Evolutionary conservation across 2,888 invertebrate genomes (phyloP).

Genomic region (Eupithecia abbreviata): DNA sequence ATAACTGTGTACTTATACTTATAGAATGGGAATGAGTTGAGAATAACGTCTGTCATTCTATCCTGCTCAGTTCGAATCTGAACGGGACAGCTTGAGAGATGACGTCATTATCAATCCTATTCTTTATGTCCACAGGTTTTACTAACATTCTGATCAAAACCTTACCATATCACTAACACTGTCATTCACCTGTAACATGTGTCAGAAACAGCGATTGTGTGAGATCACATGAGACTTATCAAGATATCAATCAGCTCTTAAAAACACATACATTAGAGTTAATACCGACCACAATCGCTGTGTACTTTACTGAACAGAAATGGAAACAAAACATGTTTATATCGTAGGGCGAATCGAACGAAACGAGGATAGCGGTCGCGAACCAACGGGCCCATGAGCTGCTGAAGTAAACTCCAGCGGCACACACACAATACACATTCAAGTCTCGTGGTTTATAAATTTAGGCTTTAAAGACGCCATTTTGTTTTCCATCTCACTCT

Average conservation of each 20-base stretch:
- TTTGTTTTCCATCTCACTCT: conserved; percentile 15
- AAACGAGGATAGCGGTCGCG: conserved; percentile 97
- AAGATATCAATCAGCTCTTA: conserved; percentile 28
- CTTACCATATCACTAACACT: conserved; percentile 70
- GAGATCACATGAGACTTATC: conserved; percentile 3
- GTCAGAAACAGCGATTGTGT: conserved; percentile 63
- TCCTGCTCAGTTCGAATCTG: neutral
- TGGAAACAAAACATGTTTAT: conserved; percentile 70
- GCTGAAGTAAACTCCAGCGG: conserved; percentile 89
- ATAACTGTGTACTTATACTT: neutral
- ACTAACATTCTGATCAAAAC: conserved; percentile 62
- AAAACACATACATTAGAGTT: conserved; percentile 27
- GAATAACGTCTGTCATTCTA: neutral
- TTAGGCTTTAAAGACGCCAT: conserved; percentile 9
- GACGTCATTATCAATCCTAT: neutral
- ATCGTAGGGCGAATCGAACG: conserved; percentile 92
- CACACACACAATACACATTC: conserved; percentile 61
- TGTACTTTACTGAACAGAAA: conserved; percentile 55
- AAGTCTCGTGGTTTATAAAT: conserved; percentile 70
- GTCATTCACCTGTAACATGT: conserved; percentile 64
- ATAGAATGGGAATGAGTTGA: neutral
- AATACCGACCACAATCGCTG: conserved; percentile 58
- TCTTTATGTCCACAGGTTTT: neutral
- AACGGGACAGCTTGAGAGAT: neutral
- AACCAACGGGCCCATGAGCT: conserved; percentile 98